Base-by-base conservation (phyloP, 2,888 invertebrate genomes). In the Rhingia campestris region DNA sequence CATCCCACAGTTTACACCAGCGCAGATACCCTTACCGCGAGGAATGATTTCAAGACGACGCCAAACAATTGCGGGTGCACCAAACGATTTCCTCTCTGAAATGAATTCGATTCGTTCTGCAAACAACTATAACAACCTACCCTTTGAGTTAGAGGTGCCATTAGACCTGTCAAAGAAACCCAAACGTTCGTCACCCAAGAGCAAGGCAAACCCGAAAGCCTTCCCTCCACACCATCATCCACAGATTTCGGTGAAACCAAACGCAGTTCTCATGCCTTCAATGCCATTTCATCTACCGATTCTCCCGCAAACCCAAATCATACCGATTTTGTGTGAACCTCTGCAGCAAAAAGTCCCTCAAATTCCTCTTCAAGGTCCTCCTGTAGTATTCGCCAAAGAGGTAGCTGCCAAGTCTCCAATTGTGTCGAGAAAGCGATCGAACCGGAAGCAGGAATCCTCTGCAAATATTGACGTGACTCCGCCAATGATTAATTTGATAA, bases 91-190 rank as follows among this genome's bases (percentile, higher is more conserved):
- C 10, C 33, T 79, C 1, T 75, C 69, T 14, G 77, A 61, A 4
- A 64, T 79, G 39, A 77, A 66, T 37, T 75, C 86, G 0, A 43
- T 84, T 0, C 80, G 86, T n/a, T 74, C 79, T 70, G 63, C 81
- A 33, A 74, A 80, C 51, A 49, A 54, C 1, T 76, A 85, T 56
- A 85, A 73, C 32, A 75, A 81, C 37, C 47, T 85, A 12, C 85
- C 85, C 10, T 85, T 85, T 59, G 91, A 90, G 54, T 88, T 90
- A 86, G 89, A 90, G 59, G 86, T 79, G 6, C 90, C 91, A 10
- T 86, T 91, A 56, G 90, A 91, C 76, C 81, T 91, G 37, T 90
- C 91, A 0, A 90, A 90, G 69, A 91, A 91, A 80, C 86, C 89
- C 0, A 87, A 87, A 1, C 87, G 84, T 70, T 6, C 79, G 37